Conservation (phyloP, 1,140 invertebrate species). For the Dendrolimus kikuchii region DNA sequence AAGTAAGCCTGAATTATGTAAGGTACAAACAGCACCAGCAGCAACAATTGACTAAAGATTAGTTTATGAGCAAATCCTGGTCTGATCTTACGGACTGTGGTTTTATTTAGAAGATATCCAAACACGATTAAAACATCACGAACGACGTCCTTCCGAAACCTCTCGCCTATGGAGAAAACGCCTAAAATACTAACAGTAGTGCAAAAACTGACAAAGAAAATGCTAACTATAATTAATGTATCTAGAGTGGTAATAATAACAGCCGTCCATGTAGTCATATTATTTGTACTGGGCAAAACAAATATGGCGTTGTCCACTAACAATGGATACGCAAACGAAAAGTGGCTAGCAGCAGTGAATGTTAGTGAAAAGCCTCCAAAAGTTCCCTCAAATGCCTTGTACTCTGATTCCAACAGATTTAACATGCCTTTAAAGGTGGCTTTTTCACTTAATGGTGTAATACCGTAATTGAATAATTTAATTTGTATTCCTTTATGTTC, state of each 20-base stretch:
- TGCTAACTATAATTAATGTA: too few relatives aligned
- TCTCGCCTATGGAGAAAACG: slow-evolving; percentile 2
- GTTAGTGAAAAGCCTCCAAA: slow-evolving; percentile 14
- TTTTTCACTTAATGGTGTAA: too few relatives aligned
- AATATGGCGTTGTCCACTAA: slow-evolving; percentile 10
- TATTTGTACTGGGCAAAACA: slow-evolving; percentile 9
- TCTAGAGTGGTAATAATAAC: neutral
- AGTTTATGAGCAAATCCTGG: slow-evolving; percentile 6
- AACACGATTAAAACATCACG: slow-evolving; percentile 18
- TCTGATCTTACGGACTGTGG: slow-evolving; percentile 3
- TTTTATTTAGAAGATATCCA: slow-evolving; percentile 20
- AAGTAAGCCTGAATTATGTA: slow-evolving; percentile 14
- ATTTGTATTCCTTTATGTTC: too few relatives aligned
- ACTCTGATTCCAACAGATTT: too few relatives aligned
- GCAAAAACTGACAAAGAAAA: neutral
- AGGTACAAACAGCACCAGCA: slow-evolving; percentile 16
- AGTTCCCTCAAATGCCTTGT: slow-evolving; percentile 15
- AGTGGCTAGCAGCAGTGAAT: neutral
- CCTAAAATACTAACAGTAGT: too few relatives aligned
- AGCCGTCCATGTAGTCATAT: neutral
- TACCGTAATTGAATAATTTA: too few relatives aligned
- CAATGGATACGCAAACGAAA: slow-evolving; percentile 17
- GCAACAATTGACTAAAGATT: slow-evolving; percentile 10
- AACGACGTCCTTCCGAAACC: slow-evolving; percentile 2
- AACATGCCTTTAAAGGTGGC: too few relatives aligned